Conservation (phyloP, 2,797 vertebrate species). For the Gadopsis marmoratus region DNA sequence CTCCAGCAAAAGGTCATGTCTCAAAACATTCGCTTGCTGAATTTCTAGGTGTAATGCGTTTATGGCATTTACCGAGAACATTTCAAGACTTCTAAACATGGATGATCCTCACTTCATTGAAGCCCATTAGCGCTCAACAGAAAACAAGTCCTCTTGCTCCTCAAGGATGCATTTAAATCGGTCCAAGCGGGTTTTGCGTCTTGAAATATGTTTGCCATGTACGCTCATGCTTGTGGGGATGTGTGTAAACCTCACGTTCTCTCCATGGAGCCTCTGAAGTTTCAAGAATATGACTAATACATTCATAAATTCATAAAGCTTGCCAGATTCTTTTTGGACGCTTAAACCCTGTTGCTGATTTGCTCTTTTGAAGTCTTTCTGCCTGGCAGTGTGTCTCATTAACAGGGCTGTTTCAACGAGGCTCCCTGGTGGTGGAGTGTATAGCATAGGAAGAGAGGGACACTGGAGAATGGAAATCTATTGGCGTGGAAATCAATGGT, state of each 20-base stretch:
- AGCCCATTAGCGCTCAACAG: conserved; percentile 31
- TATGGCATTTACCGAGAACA: conserved; percentile 53
- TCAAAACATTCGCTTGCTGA: conserved; percentile 32
- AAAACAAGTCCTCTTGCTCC: conserved; percentile 38
- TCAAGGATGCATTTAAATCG: conserved; percentile 37
- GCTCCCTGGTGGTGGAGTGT: conserved; percentile 57
- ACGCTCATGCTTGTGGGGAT: conserved; percentile 16
- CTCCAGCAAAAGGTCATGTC: conserved; percentile 33
- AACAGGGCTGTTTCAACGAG: conserved; percentile 65
- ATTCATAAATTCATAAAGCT: conserved; percentile 58
- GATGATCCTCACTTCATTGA: conserved; percentile 27
- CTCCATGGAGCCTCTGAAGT: conserved; percentile 48
- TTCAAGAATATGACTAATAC: conserved; percentile 61
- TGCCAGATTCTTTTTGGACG: conserved; percentile 60
- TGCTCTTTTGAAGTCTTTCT: conserved; percentile 75
- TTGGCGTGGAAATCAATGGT: conserved; percentile 78
- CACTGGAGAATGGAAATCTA: conserved; percentile 68
- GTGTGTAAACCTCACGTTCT: conserved; percentile 48
- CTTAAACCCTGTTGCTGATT: conserved; percentile 66
- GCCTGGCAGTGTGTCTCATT: conserved; percentile 77
- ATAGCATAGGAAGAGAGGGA: conserved; percentile 47
- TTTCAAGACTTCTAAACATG: conserved; percentile 35
- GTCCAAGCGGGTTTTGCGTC: conserved; percentile 12
- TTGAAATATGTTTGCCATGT: conserved; percentile 37
- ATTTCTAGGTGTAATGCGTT: conserved; percentile 36